Evolutionary conservation across 2,113 vertebrate genomes (phyloP).

Genomic region (Python bivittatus): DNA sequence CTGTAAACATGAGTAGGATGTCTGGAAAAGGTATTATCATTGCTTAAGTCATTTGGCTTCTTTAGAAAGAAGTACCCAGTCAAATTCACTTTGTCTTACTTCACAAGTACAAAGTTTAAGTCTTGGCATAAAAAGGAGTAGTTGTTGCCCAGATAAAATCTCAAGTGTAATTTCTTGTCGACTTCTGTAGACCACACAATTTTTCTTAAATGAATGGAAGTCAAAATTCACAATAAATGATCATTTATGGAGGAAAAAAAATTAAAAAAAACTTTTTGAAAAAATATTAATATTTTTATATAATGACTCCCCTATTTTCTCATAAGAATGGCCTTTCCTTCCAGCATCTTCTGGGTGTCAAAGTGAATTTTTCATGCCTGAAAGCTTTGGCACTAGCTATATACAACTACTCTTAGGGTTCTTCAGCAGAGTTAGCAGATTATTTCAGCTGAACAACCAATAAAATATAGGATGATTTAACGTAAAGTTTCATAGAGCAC

Average conservation of each 20-base stretch:
- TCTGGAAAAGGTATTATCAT: not conserved
- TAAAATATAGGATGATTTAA: constrained; percentile 46
- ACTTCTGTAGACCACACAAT: constrained; percentile 1
- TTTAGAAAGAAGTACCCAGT: constrained; percentile 1
- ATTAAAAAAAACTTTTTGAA: constrained; percentile 24
- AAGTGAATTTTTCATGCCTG: constrained; percentile 48
- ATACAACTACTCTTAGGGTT: constrained; percentile 34
- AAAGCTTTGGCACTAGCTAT: constrained; percentile 40
- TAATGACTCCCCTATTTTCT: not conserved
- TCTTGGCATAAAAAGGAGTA: not conserved
- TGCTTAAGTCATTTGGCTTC: not conserved
- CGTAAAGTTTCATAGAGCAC: constrained; percentile 42
- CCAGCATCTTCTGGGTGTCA: constrained; percentile 35
- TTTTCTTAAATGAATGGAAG: not conserved
- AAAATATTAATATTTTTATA: constrained; percentile 29
- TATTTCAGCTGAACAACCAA: constrained; percentile 38
- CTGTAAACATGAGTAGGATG: not conserved
- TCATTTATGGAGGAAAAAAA: constrained; percentile 24
- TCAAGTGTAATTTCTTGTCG: not conserved
- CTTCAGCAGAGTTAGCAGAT: constrained; percentile 36
- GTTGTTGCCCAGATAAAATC: not conserved
- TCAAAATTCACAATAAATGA: not conserved
- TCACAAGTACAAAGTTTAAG: not conserved
- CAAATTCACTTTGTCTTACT: not conserved
- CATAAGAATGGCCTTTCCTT: constrained; percentile 34